Evolutionary conservation across 1,140 invertebrate genomes (phyloP), one percentile per base, ranked within the genome.

Genomic region (Laodelphax striatellus): DNA sequence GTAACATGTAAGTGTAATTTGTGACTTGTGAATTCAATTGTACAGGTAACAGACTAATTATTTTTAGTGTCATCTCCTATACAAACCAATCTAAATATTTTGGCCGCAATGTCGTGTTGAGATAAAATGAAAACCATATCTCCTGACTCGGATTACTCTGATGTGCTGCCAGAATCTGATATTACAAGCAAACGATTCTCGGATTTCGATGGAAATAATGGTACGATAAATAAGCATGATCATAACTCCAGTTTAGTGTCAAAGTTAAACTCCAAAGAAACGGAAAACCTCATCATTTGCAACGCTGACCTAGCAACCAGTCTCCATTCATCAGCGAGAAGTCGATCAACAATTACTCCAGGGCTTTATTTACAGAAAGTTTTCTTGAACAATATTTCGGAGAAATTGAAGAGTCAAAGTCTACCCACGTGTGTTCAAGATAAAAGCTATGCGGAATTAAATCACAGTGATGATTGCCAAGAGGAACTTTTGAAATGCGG

Each of bases 331-430:
- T 28, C 56, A 14, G 64, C 64, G 24, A 21, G 43, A 16, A 54
- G 52, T 38, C 57, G 56, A 63, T 44, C 22, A 16, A 56, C 44
- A 22, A 44, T 67, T 11, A 63, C 63, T 52, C 64, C 67, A 14
- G 64, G 64, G 3, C 65, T 63, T 54, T 66, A 66, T 58, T 55
- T 68, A 16, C 65, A 67, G 24, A 68, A 66, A 59, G 65, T 66
- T 14, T 64, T 66, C 52, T 55, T 67, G 38, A 57, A 44, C 55
- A 55, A 24, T 56, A 50, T 65, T 43, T 55, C 58, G 0, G 46
- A 64, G 17, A 65, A 67, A 24, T 63, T 64, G n/a, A 64, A 61
- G 56, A 66, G 64, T 54, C 64, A 67, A 57, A 68, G 67, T 60
- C 60, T 67, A 16, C 67, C 67, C 9, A 65, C 52, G 21, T 63